These are phyloP conservation scores for Rhizomys pruinosus DNA, from an alignment of 2,113 vertebrate genomes.

Conservation along the genomic window DNA sequence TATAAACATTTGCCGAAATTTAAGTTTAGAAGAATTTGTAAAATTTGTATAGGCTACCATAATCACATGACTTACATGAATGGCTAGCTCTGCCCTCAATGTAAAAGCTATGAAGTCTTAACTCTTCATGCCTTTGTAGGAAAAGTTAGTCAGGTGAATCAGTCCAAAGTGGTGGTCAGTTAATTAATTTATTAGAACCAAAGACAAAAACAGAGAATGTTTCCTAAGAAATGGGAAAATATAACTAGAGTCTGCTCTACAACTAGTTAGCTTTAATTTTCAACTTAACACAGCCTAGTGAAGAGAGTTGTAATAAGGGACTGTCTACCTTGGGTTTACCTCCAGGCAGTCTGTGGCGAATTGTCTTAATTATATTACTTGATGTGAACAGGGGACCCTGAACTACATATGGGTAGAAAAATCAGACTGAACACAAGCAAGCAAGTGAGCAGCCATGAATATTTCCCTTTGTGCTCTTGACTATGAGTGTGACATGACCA, in stretches of 20 bases:
- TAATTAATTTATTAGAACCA: conserved; percentile 33
- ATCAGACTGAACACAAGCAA: background rate
- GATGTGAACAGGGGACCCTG: background rate
- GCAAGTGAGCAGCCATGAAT: too few species aligned
- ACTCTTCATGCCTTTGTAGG: background rate
- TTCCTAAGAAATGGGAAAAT: background rate
- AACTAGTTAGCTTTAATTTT: background rate
- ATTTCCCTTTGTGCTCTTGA: background rate
- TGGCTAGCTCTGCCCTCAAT: background rate
- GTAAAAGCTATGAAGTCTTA: background rate
- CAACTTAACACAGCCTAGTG: background rate
- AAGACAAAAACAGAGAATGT: conserved; percentile 43
- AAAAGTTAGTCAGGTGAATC: background rate
- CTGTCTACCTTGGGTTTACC: background rate
- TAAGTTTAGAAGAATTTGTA: conserved; percentile 26
- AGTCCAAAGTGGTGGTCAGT: conserved; percentile 9
- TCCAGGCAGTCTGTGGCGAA: background rate
- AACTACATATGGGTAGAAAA: background rate
- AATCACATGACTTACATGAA: background rate
- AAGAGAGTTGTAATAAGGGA: background rate
- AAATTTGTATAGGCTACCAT: background rate
- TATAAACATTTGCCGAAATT: conserved; percentile 31
- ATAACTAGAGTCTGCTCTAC: background rate
- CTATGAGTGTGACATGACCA: too few species aligned
- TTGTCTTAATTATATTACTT: background rate